A percentile compares a stretch with the other conserved stretches of the same genome.
phyloP scores from a whole-genome alignment of 1,140 invertebrate genomes.

The Dolichoris vasculosae region DNA sequence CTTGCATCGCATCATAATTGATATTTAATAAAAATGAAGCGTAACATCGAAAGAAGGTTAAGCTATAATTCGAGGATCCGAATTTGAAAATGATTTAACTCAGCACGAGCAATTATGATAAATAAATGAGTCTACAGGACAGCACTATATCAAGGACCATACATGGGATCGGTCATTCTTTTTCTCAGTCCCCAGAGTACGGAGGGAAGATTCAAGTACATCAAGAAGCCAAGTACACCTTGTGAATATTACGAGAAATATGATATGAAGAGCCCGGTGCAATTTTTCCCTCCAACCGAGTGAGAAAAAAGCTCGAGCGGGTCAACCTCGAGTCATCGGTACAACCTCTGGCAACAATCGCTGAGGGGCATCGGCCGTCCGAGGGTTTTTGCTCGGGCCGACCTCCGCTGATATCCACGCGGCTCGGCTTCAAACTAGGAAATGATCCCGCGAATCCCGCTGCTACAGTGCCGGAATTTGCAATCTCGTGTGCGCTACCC shows the following conservation, averaged over 20 bases:
- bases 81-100: neutral
- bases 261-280: neutral
- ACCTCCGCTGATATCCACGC: neutral
- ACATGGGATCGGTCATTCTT: neutral
- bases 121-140: neutral
- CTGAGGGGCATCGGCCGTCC: neutral
- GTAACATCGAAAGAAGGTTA: too few species aligned
- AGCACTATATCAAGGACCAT: neutral
- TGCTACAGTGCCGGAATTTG: neutral
- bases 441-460: conserved; percentile 24
- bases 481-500: conserved; percentile 57
- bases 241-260: neutral
- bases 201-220: too few species aligned
- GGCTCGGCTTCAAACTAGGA: conserved; percentile 37
- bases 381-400: neutral
- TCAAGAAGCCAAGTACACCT: too few species aligned
- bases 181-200: conserved; percentile 1
- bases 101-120: neutral
- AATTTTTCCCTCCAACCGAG: neutral
- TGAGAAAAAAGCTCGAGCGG: neutral
- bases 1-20: too few species aligned
- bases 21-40: too few species aligned
- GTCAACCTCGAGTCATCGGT: neutral
- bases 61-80: too few species aligned
- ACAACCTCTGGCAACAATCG: conserved; percentile 25